A percentile compares a stretch with the other conserved stretches of the same genome.
These are phyloP conservation scores for Deroplatys truncata DNA, from an alignment of 2,888 invertebrate genomes.

Conservation along the genomic window DNA sequence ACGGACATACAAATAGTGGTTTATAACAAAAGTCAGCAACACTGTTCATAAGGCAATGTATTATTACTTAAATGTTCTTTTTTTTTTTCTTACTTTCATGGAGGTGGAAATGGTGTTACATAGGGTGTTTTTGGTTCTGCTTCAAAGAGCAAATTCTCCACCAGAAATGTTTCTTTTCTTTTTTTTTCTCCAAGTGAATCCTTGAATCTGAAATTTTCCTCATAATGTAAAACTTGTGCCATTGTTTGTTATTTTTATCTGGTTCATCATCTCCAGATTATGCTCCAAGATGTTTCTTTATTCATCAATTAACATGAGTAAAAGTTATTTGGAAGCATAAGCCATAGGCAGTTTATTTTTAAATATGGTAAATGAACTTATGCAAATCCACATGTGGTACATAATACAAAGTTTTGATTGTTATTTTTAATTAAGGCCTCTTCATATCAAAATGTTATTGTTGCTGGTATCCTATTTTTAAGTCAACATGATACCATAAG, in stretches of 20 bases:
- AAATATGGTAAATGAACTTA: neutral
- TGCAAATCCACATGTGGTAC: neutral
- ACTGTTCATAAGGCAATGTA: neutral
- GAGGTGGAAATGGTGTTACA: too few species aligned
- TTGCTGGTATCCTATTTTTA: neutral
- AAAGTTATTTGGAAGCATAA: neutral
- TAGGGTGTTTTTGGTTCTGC: too few species aligned
- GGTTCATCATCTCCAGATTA: neutral
- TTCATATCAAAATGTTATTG: constrained; percentile 4
- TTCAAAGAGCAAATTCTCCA: neutral
- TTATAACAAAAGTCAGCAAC: neutral
- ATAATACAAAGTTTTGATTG: neutral
- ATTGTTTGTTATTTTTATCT: neutral
- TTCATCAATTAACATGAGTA: too few species aligned
- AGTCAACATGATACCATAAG: neutral
- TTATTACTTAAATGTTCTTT: neutral
- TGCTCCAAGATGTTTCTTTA: too few species aligned
- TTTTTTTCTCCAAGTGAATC: too few species aligned
- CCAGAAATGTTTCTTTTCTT: too few species aligned
- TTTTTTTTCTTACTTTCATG: neutral
- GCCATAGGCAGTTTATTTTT: neutral
- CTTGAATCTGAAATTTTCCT: neutral
- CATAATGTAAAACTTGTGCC: neutral
- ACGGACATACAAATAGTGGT: neutral
- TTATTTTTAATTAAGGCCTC: constrained; percentile 4